These are phyloP conservation scores for Andrena bicolor DNA, from an alignment of 2,888 invertebrate species.

Conservation along the genomic window DNA sequence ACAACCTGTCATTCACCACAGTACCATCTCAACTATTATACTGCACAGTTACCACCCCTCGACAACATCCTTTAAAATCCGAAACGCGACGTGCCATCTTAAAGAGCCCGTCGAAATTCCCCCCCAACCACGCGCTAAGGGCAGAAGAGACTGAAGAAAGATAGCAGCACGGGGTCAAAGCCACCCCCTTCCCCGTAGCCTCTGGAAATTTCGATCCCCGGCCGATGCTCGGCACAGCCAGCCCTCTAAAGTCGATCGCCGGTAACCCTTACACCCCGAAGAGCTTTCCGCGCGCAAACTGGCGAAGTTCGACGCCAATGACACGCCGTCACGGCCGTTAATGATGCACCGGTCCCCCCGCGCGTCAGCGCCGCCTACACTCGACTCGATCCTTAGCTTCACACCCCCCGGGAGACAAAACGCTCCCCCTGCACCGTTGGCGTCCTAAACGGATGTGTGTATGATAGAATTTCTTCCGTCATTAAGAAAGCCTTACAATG, in stretches of 20 bases:
- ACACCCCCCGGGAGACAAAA: constrained; percentile 78
- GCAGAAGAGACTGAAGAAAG: not conserved
- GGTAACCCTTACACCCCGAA: constrained; percentile 52
- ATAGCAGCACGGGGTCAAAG: constrained; percentile 29
- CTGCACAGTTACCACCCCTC: not conserved
- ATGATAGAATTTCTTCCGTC: constrained; percentile 85
- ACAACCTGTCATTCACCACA: too few species aligned
- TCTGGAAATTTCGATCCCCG: constrained; percentile 62
- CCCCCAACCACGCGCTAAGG: not conserved
- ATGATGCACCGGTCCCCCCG: constrained; percentile 74
- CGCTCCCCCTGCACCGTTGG: constrained; percentile 75
- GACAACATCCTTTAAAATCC: not conserved
- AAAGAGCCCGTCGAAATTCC: not conserved
- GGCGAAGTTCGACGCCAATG: constrained; percentile 73
- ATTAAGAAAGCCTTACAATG: constrained; percentile 84
- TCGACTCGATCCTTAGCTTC: constrained; percentile 77
- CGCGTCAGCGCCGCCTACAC: constrained; percentile 52
- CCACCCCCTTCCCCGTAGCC: constrained; percentile 40
- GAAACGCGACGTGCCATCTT: not conserved
- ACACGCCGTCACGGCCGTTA: constrained; percentile 77
- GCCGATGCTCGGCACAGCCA: constrained; percentile 40
- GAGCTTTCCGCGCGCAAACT: constrained; percentile 56
- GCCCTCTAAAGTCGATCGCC: constrained; percentile 62
- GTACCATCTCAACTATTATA: too few species aligned
- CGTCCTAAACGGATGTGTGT: constrained; percentile 83